Conservation (phyloP, 2,113 vertebrate genomes). For the Oncorhynchus gorbuscha region DNA sequence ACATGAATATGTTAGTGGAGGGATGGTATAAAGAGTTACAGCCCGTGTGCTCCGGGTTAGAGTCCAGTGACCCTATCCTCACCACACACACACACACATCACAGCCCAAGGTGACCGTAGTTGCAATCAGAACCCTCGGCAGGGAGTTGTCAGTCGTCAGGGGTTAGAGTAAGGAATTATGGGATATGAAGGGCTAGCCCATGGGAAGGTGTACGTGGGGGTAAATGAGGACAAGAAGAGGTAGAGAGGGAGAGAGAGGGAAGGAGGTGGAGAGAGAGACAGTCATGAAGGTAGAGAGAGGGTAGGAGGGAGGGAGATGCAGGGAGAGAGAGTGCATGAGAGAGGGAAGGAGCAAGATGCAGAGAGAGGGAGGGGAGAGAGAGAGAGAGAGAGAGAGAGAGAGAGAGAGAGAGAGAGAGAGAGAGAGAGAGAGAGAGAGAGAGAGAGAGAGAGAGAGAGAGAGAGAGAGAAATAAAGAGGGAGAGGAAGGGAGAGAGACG, state of each 20-base stretch:
- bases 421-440: neutral
- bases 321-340: neutral
- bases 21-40: too few relatives aligned
- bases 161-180: constrained; percentile 24
- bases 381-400: too few relatives aligned
- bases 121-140: constrained; percentile 19
- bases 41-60: too few relatives aligned
- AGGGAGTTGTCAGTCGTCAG: constrained; percentile 34
- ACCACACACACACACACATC: too few relatives aligned
- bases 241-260: neutral
- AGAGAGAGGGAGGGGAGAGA: neutral
- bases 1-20: too few relatives aligned
- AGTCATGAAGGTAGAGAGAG: neutral
- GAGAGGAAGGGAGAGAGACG: too few relatives aligned
- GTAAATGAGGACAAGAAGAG: neutral
- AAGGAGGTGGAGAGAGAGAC: neutral
- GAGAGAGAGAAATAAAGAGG: neutral
- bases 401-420: neutral
- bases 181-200: constrained; percentile 33
- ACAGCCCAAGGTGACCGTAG: too few relatives aligned
- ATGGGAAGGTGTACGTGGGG: constrained; percentile 15
- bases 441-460: neutral
- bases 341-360: constrained; percentile 3
- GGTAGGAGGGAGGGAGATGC: too few relatives aligned
- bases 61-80: too few relatives aligned